These are phyloP conservation scores for Apus apus DNA, from an alignment of 2,113 vertebrate species.

Conservation along the genomic window DNA sequence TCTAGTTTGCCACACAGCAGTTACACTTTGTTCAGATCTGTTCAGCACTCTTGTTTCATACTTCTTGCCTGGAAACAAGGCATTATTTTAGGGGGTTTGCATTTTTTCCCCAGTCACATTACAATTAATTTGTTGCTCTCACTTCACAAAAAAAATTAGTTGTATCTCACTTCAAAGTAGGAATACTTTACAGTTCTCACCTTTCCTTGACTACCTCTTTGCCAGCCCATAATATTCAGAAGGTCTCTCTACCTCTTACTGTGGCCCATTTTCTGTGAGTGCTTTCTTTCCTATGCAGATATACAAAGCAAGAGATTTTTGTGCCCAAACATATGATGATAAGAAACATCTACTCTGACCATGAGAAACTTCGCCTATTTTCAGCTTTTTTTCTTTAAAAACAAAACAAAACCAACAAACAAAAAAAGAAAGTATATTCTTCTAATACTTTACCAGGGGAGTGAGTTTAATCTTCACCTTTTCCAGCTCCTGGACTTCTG, in stretches of 20 bases:
- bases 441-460: neutral
- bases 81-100: neutral
- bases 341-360: neutral
- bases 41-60: neutral
- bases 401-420: too few species aligned
- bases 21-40: neutral
- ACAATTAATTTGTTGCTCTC: neutral
- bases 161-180: neutral
- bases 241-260: neutral
- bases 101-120: neutral
- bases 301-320: neutral
- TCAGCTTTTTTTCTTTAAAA: neutral
- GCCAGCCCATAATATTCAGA: neutral
- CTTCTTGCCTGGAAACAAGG: neutral
- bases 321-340: neutral
- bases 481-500: neutral
- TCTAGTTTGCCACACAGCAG: neutral
- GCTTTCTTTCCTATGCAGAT: neutral
- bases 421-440: neutral
- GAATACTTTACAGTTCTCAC: neutral
- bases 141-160: neutral
- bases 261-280: neutral
- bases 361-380: neutral
- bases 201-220: neutral
- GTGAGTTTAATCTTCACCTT: neutral